These are phyloP conservation scores for Pristionchus japonicus DNA, from an alignment of 2,888 invertebrate species.

Conservation along the genomic window DNA sequence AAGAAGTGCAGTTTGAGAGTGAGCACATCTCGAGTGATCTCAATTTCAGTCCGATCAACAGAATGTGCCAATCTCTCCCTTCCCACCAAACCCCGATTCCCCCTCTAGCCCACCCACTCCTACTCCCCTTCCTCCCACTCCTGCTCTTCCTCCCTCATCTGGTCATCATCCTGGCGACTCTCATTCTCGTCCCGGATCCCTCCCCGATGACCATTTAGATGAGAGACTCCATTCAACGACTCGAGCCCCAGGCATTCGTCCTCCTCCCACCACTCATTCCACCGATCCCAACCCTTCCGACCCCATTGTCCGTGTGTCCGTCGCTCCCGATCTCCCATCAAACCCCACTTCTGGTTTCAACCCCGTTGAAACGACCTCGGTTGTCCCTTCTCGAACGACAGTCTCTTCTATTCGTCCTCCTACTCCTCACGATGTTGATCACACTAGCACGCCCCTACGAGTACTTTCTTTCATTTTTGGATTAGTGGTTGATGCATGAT, in stretches of 20 bases:
- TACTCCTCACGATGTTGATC: not conserved
- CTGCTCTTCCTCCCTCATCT: not conserved
- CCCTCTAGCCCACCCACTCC: constrained; percentile 1
- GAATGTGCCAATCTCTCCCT: not conserved
- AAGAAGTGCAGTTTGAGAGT: no score
- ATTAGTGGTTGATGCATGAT: not conserved
- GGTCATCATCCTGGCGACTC: not conserved
- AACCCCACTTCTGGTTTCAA: not conserved
- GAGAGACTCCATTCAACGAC: not conserved
- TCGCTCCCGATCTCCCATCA: not conserved
- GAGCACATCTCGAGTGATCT: not conserved
- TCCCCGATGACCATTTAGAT: not conserved
- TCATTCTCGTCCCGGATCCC: not conserved
- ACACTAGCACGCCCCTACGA: not conserved
- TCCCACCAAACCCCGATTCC: not conserved
- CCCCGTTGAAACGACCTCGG: not conserved
- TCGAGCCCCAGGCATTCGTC: constrained; percentile 1
- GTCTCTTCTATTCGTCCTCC: not conserved
- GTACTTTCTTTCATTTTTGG: not conserved
- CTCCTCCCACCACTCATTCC: not conserved
- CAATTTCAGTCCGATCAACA: not conserved
- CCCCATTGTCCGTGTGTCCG: not conserved
- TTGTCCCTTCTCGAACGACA: not conserved
- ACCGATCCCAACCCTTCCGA: not conserved
- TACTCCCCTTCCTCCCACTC: not conserved